Evolutionary conservation across 2,113 vertebrate genomes (phyloP), one percentile per base, ranked within the genome.

Genomic region (Erinaceus europaeus): DNA sequence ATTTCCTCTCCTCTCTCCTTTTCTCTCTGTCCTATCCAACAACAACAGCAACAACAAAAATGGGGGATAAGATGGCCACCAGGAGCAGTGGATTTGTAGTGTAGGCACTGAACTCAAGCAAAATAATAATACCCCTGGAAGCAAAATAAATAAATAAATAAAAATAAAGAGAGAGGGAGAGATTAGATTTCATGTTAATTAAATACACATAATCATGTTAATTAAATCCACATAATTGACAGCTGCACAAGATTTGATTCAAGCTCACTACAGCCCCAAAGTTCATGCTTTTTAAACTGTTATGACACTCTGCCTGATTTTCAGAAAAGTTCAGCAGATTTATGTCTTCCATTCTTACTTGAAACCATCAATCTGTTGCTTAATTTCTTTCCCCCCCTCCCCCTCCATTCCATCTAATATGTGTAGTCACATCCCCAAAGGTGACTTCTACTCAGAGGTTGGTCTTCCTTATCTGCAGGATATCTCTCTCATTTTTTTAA

Each of bases 391-490:
- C 9, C 55, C 1, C 72, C 18, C 20, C 14, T 0, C 6, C 12
- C 18, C 20, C 9, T 65, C 29, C 2, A 9, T 7, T 21, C 14
- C 7, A 0, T 23, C 34, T 85, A 25, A 42, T 21, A 65, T 79
- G 9, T 48, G 17, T 4, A 21, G 32, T 59, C 15, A 69, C 36
- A 38, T 61, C 9, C 20, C 4, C 3, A 29, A 42, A 48, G 75
- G 9, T 6, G 38, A 1, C 0, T 1, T n/a, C 1, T 77, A 13
- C 10, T 52, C 14, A 32, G 5, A 53, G 8, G 3, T 10, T 44
- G 27, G 4, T 9, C 32, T 72, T 52, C 52, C 0, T 9, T 12
- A 2, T 42, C 1, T 71, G 29, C 20, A 9, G 34, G 46, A 42
- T 34, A 29, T 29, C 5, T 5, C 53, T 1, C 9, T 71, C 40